These are phyloP conservation scores for Eucera pruinosa DNA, from an alignment of 2,888 invertebrate species.

Conservation along the genomic window DNA sequence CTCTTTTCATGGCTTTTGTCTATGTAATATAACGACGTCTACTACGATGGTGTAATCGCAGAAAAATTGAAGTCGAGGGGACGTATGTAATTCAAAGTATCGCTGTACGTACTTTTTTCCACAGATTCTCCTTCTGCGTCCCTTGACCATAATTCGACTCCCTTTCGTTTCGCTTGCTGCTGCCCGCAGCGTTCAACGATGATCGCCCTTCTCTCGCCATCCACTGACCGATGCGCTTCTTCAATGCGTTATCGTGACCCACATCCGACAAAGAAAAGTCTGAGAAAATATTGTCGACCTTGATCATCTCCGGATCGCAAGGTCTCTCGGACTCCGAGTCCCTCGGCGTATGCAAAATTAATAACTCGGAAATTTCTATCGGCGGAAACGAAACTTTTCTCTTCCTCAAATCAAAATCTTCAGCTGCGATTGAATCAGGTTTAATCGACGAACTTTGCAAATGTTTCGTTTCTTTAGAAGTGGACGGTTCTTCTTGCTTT, in stretches of 20 bases:
- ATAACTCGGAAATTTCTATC: too few species aligned
- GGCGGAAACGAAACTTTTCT: background rate
- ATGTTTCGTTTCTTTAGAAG: too few species aligned
- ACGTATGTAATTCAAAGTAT: too few species aligned
- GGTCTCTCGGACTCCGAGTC: background rate
- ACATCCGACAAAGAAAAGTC: slow-evolving; percentile 17
- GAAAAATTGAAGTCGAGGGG: too few species aligned
- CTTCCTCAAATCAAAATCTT: too few species aligned
- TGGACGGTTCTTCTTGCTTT: background rate
- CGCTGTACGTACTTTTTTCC: background rate
- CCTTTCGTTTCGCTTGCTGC: background rate
- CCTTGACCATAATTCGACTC: too few species aligned
- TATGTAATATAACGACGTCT: too few species aligned
- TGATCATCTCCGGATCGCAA: slow-evolving; percentile 14
- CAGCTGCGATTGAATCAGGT: too few species aligned
- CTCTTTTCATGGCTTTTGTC: too few species aligned
- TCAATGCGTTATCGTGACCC: background rate
- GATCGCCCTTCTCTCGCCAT: background rate
- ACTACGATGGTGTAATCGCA: too few species aligned
- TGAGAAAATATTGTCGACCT: slow-evolving; percentile 21
- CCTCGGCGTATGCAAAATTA: too few species aligned
- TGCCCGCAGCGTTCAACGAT: background rate
- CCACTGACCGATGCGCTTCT: background rate
- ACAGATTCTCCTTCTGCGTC: background rate
- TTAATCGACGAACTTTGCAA: too few species aligned